phyloP scores from a whole-genome alignment of 1,140 invertebrate species.

The Ips typographus region DNA sequence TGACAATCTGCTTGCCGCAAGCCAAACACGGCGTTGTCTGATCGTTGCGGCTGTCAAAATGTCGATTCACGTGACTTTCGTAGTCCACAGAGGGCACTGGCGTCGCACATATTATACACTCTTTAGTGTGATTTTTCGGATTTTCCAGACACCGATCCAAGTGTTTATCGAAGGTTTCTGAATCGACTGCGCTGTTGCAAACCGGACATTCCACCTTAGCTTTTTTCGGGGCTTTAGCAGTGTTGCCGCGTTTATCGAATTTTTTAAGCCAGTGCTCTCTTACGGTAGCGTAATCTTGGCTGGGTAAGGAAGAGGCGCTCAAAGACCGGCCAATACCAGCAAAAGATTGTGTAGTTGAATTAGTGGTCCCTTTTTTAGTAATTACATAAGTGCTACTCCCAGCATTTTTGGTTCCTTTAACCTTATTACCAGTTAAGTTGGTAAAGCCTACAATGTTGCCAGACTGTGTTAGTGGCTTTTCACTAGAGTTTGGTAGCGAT shows the following conservation, averaged over 20 bases:
- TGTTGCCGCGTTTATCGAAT: conserved; percentile 36
- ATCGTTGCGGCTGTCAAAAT: conserved; percentile 29
- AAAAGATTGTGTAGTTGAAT: conserved; percentile 26
- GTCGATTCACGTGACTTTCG: conserved; percentile 51
- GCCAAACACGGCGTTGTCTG: conserved; percentile 61
- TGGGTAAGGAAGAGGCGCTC: conserved; percentile 34
- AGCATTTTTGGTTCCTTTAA: conserved; percentile 42
- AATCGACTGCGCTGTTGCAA: conserved; percentile 57
- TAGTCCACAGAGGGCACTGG: conserved; percentile 46
- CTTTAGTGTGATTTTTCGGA: conserved; percentile 28
- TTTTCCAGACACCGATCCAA: conserved; percentile 60
- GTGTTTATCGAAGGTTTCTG: conserved; percentile 58
- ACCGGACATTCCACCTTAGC: conserved; percentile 58
- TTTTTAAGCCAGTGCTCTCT: conserved; percentile 59
- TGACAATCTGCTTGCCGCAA: conserved; percentile 58
- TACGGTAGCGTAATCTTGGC: conserved; percentile 47
- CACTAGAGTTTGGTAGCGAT: not conserved
- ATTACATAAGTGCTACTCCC: conserved; percentile 46
- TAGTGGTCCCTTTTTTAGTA: conserved; percentile 41
- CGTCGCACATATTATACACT: conserved; percentile 49
- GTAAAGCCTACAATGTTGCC: conserved; percentile 42
- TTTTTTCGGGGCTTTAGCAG: conserved; percentile 34
- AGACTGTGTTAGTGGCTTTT: too few relatives aligned
- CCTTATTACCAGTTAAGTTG: conserved; percentile 22
- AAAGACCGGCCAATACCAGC: conserved; percentile 33